Base-by-base conservation (phyloP, 2,113 vertebrate species). In the Felis chaus region DNA sequence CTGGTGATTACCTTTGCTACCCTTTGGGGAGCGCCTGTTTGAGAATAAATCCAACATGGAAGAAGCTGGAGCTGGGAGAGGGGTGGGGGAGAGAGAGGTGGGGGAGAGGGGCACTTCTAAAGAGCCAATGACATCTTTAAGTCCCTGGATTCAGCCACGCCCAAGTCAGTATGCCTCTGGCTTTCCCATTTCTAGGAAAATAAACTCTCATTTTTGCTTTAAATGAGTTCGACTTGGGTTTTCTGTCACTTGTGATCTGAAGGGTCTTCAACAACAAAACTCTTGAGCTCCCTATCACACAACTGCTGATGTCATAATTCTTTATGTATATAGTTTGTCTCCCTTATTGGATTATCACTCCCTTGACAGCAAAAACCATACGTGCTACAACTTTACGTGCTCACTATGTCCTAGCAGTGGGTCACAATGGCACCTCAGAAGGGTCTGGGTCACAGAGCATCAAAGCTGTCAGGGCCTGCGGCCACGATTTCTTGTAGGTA, bases 371-470 rank as follows among this genome's bases (percentile, higher is more conserved):
- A 76, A 86, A 94, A 16, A 33, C 16, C 7, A 7, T 2, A 4
- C 0, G 2, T 0, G 9, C 14, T 39, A 33, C 4, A 29, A 29
- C 16, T 36, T n/a, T n/a, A 6, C 5, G 6, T 1, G 23, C 33
- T 91, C 5, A 14, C 50, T 27, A 4, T 0, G 4, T 14, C 50
- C 36, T 39, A 66, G 36, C 33, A 4, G 45, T 0, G 3, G 48
- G 41, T 21, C 16, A 85, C 15, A 15, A 2, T 10, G 48, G 55
- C 15, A 39, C 45, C 80, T 23, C 65, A 45, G 31, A 78, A n/a
- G 61, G 0, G 9, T 53, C 55, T 48, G 57, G 10, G 19, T 69
- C 9, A 19, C 19, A 33, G 63, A 53, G 39, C 45, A 13, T 45
- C 63, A 78, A 14, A 36, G 74, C 21, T 33, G 1, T 41, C 61